Percentiles rank a stretch among this genome's conserved stretches.
Evolutionary conservation across 2,797 vertebrate species (phyloP).

Genomic region (Anomalospiza imberbis): DNA sequence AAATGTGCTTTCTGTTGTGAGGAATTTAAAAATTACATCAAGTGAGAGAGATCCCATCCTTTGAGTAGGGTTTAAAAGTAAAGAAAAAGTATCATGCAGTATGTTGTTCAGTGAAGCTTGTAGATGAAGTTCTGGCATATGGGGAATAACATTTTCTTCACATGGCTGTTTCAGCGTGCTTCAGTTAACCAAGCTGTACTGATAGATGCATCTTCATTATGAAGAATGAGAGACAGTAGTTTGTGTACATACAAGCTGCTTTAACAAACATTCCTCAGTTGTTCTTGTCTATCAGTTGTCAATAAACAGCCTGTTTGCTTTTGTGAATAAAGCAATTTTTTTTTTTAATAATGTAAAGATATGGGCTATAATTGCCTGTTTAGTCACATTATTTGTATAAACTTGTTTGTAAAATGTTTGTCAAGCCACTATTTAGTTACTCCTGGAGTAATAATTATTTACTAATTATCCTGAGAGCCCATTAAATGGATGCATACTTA

Average conservation of each 20-base stretch:
- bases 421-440: neutral
- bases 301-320: neutral
- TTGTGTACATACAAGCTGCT: neutral
- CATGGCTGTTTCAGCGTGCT: neutral
- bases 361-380: neutral
- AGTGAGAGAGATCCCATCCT: neutral
- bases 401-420: neutral
- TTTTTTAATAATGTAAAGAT: neutral
- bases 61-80: neutral
- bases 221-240: neutral
- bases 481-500: neutral
- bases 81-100: neutral
- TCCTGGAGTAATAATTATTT: neutral
- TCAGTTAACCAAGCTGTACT: neutral
- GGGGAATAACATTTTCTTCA: neutral
- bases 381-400: slow-evolving; percentile 9
- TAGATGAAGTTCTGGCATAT: neutral
- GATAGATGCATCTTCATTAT: neutral
- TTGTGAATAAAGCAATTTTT: neutral
- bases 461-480: neutral
- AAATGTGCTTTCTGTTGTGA: neutral
- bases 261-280: neutral
- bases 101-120: neutral
- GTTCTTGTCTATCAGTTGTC: neutral
- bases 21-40: neutral